Evolutionary conservation across 92 coral and sea anemone genomes (phyloP), one percentile per base, ranked within the genome.

Genomic region (Siderastrea siderea): DNA sequence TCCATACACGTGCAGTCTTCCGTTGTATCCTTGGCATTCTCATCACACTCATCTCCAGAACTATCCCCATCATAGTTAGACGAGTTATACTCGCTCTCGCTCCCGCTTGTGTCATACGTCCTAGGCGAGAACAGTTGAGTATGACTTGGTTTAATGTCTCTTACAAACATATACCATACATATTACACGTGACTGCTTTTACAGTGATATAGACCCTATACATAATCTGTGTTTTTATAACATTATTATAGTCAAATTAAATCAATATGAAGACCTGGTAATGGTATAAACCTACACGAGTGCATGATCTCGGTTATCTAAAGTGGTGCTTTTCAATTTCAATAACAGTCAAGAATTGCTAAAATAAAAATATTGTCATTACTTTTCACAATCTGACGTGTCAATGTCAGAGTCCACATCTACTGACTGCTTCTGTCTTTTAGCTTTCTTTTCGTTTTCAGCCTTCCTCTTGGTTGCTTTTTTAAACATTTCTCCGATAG

Each of bases 321-420:
- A 9, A 59, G 74, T 38, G 44, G 74, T 38, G 46, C n/a, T 26
- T 68, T 68, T 65, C 70, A 65, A 3, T 16, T n/a, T n/a, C n/a
- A n/a, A n/a, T n/a, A n/a, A n/a, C n/a, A n/a, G n/a, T n/a, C n/a
- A 51, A 51, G 55, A 9, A 65, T 38, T 26, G 86, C n/a, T 3
- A 66, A 55, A 78, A 78, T 78, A 55, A n/a, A n/a, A n/a, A n/a
- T n/a, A 82, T 68, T 63, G 47, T 82, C 60, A 52, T 68, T 82
- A 68, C 86, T 68, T 68, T 82, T 82, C 66, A 44, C 86, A 82
- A 70, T 82, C 86, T 19, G 86, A 68, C 12, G 51, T 53, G 86
- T 82, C 86, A 82, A 82, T 82, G 86, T 82, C 86, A 49, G 86
- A 82, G 66, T 82, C 86, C 86, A 70, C 77, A 45, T 82, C 74